Conservation (phyloP, 1,140 invertebrate species). For the Steinernema feltiae region DNA sequence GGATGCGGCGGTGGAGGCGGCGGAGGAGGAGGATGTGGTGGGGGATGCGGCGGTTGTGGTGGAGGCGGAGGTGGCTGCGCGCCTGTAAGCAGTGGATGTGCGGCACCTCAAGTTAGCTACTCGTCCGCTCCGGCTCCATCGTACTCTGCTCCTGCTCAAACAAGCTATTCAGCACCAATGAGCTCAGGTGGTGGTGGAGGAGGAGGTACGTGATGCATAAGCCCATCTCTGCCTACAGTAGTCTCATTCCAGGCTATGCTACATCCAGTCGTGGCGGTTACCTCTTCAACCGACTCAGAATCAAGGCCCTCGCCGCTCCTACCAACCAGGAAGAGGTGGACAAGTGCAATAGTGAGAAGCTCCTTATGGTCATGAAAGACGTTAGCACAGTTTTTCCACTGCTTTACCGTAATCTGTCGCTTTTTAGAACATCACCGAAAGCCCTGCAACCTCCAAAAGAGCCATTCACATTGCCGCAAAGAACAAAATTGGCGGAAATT, state of each 20-base stretch:
- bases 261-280: background rate
- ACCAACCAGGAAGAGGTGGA: background rate
- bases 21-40: background rate
- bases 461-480: background rate
- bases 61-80: background rate
- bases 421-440: conserved; percentile 1
- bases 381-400: background rate
- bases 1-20: background rate
- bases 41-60: background rate
- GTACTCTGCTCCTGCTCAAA: background rate
- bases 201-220: background rate
- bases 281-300: background rate
- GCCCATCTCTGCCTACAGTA: too few relatives aligned
- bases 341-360: background rate
- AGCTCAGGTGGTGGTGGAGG: background rate
- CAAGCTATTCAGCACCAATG: background rate
- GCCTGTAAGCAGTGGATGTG: background rate
- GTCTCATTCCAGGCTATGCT: background rate
- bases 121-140: background rate
- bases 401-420: background rate
- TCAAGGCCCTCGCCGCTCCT: background rate
- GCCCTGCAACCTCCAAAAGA: background rate
- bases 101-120: background rate
- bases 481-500: background rate
- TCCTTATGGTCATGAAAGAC: conserved; percentile 6